These are phyloP conservation scores for Phaonia tiefii DNA, from an alignment of 2,888 invertebrate genomes.

Conservation along the genomic window DNA sequence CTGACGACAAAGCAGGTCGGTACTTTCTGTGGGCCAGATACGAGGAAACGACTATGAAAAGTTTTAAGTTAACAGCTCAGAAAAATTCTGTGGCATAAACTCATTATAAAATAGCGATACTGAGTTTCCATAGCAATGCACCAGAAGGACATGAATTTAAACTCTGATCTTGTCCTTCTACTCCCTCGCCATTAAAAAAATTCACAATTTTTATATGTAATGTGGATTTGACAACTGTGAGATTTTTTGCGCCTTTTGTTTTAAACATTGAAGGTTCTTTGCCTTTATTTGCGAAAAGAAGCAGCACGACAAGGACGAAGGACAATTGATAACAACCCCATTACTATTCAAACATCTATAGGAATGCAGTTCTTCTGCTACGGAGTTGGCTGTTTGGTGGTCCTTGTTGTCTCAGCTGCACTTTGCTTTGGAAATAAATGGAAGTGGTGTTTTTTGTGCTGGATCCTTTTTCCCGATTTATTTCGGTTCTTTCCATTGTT, in stretches of 20 bases:
- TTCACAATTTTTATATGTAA: slow-evolving; percentile 37
- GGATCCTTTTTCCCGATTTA: slow-evolving; percentile 4
- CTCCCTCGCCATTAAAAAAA: slow-evolving; percentile 13
- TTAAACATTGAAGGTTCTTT: slow-evolving; percentile 29
- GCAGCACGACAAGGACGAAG: neutral
- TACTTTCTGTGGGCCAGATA: neutral
- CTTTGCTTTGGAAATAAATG: slow-evolving; percentile 5
- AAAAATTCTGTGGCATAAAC: slow-evolving; percentile 44
- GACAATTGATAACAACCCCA: neutral
- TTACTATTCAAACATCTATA: slow-evolving; percentile 37
- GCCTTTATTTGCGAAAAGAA: neutral
- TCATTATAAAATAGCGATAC: slow-evolving; percentile 59
- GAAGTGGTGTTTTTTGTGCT: slow-evolving; percentile 25
- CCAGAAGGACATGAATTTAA: slow-evolving; percentile 28
- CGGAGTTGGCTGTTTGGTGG: slow-evolving; percentile 11
- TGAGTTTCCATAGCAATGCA: slow-evolving; percentile 38
- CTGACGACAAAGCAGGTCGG: neutral
- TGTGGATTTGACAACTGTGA: slow-evolving; percentile 54
- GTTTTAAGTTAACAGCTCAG: slow-evolving; percentile 58
- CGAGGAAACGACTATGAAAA: slow-evolving; percentile 44
- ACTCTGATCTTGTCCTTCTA: neutral
- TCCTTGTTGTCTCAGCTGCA: slow-evolving; percentile 33
- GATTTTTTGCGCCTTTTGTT: slow-evolving; percentile 33
- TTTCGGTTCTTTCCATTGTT: slow-evolving; percentile 58
- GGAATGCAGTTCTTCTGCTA: slow-evolving; percentile 24